These are phyloP conservation scores for Mongoloraphidia duomilia DNA, from an alignment of 2,888 invertebrate species.

Conservation along the genomic window DNA sequence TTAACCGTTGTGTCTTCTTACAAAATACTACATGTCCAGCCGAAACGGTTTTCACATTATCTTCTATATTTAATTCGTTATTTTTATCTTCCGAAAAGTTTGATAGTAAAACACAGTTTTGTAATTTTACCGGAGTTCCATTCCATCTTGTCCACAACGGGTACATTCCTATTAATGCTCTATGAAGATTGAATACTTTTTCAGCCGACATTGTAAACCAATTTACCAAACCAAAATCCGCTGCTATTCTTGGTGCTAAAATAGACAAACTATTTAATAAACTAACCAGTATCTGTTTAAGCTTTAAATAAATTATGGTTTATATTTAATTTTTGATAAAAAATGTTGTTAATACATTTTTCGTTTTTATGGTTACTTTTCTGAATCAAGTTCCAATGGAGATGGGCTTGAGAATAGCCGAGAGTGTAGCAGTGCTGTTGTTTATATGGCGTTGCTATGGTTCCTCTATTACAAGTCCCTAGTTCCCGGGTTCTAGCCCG, in stretches of 20 bases:
- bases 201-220: conserved; percentile 50
- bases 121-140: conserved; percentile 44
- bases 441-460: too few relatives aligned
- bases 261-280: conserved; percentile 17
- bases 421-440: too few relatives aligned
- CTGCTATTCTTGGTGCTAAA: conserved; percentile 60
- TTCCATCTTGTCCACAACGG: conserved; percentile 46
- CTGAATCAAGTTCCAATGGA: neutral
- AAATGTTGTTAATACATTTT: neutral
- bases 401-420: too few relatives aligned
- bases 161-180: conserved; percentile 52
- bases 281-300: conserved; percentile 5
- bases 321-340: neutral
- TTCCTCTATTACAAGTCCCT: neutral
- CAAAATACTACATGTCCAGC: conserved; percentile 48
- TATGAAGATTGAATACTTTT: conserved; percentile 53
- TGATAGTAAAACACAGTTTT: conserved; percentile 25
- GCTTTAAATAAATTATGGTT: conserved; percentile 2
- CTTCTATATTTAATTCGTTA: conserved; percentile 8
- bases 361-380: neutral
- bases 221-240: conserved; percentile 42
- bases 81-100: conserved; percentile 11
- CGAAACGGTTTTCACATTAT: conserved; percentile 10
- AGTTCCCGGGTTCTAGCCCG: too few relatives aligned
- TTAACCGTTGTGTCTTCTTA: conserved; percentile 38